A percentile compares a stretch with the other conserved stretches of the same genome.
These are phyloP conservation scores for Rattus rattus DNA, from an alignment of 2,113 vertebrate genomes.

Conservation along the genomic window DNA sequence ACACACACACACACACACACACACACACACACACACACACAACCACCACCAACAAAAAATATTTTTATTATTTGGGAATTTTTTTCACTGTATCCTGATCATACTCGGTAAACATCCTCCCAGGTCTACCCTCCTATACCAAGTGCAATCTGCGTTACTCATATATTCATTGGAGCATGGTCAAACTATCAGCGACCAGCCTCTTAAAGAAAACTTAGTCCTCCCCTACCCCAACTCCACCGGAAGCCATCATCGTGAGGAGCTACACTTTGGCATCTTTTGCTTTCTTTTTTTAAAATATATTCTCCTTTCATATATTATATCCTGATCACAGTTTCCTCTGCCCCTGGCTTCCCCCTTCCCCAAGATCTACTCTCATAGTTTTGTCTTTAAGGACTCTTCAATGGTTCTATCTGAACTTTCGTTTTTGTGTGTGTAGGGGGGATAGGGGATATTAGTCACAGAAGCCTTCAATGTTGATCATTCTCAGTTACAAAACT, in stretches of 20 bases:
- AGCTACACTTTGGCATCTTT: neutral
- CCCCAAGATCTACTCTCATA: neutral
- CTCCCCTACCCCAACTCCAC: neutral
- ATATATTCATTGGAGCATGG: neutral
- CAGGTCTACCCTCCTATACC: neutral
- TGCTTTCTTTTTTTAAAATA: neutral
- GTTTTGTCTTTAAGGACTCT: neutral
- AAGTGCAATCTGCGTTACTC: neutral
- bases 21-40: too few species aligned
- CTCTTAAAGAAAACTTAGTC: neutral
- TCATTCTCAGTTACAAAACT: neutral
- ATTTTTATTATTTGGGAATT: neutral
- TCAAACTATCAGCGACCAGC: neutral
- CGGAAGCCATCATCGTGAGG: neutral
- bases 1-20: too few species aligned
- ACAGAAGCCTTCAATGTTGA: neutral
- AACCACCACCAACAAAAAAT: too few species aligned
- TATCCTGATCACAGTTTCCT: too few species aligned
- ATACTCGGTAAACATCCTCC: neutral
- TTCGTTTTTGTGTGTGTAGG: neutral
- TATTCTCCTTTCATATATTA: neutral
- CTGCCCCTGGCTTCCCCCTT: rapidly evolving
- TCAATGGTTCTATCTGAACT: neutral
- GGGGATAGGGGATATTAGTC: neutral
- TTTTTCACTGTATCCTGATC: neutral